Base-by-base conservation (phyloP, 2,888 invertebrate species). In the Brachyptera putata region DNA sequence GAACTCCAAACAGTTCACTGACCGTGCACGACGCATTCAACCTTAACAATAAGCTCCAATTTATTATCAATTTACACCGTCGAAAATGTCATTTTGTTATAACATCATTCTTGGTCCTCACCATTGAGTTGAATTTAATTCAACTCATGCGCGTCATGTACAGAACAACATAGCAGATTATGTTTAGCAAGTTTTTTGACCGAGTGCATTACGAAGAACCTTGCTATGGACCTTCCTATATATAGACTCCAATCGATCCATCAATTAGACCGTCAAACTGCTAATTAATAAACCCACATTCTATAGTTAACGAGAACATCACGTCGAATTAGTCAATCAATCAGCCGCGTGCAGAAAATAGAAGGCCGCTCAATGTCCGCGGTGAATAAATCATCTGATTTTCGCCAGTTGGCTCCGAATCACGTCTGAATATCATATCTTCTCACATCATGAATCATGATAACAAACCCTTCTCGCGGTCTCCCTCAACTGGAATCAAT, bases 271-370 rank as follows among this genome's bases (percentile, higher is more conserved):
- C n/a, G n/a, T n/a, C n/a, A n/a, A n/a, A n/a, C n/a, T n/a, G 53
- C 16, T 53, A 53, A 53, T 53, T 53, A 53, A 53, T 53, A 34
- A 34, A 53, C 16, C 26, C n/a, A 50, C 26, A 24, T 13, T 49
- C 22, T 14, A 18, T 7, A 18, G 50, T 50, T 50, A 16, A 30
- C 16, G 2, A 21, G 30, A 30, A 50, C 50, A 34, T 26, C 50
- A 53, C 36, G 53, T 53, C 53, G 36, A 36, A 53, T 53, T 53
- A 34, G 53, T 36, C 53, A 53, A 53, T 53, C 53, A 53, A 16
- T 50, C 11, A 30, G n/a, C 26, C 13, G n/a, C n/a, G n/a, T n/a
- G n/a, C 26, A 25, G 30, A 9, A 41, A 37, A 41, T 18, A 41
- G 16, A 21, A 30, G 5, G 34, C 11, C 11, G 34, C 34, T 30